These are phyloP conservation scores for Andrena bicolor DNA, from an alignment of 2,888 invertebrate genomes.

Conservation along the genomic window DNA sequence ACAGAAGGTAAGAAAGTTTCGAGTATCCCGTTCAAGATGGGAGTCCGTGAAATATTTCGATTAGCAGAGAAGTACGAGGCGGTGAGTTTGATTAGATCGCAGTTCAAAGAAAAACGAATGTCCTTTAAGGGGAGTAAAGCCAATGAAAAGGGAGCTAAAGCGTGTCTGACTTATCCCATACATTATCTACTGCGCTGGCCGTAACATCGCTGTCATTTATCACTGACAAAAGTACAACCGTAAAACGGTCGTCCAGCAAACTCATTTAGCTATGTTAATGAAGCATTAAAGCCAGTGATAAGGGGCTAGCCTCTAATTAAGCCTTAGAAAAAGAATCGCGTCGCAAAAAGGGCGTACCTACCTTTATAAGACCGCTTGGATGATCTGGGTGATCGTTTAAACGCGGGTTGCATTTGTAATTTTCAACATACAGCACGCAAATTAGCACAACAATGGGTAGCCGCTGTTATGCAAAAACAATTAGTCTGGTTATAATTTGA, in stretches of 20 bases:
- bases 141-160: background rate
- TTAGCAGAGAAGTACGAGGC: background rate
- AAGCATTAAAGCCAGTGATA: slow-evolving; percentile 40
- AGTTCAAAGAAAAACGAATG: background rate
- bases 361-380: background rate
- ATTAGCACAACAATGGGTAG: too few species aligned
- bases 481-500: too few species aligned
- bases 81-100: too few species aligned
- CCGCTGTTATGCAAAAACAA: too few species aligned
- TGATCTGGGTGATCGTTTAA: too few species aligned
- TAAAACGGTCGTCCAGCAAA: slow-evolving; percentile 20
- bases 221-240: slow-evolving; percentile 30
- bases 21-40: background rate
- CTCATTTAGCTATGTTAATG: slow-evolving; percentile 61
- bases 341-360: background rate
- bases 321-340: background rate
- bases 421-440: too few species aligned
- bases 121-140: background rate
- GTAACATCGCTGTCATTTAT: slow-evolving; percentile 46
- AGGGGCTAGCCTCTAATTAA: slow-evolving; percentile 6
- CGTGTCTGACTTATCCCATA: slow-evolving; percentile 5
- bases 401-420: too few species aligned
- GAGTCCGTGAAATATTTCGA: background rate
- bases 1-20: background rate
- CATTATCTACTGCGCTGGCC: slow-evolving; percentile 16